Evolutionary conservation across 2,113 vertebrate genomes (phyloP), one percentile per base, ranked within the genome.

Genomic region (Callipepla californica): DNA sequence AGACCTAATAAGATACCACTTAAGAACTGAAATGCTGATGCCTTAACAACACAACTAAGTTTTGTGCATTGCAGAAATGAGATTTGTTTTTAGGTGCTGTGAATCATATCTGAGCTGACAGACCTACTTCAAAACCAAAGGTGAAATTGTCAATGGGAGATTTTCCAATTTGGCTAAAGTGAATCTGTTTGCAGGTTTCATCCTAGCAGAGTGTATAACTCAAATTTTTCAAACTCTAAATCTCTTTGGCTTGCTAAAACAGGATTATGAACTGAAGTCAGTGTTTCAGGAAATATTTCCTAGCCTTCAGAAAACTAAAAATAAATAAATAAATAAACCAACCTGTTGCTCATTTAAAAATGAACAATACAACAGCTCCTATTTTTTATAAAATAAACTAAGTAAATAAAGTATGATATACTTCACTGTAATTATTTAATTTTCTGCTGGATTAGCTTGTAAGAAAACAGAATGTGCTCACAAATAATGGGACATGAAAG

Each of bases 71-170:
- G 61, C 70, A 92, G 93, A 95, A n/a, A 75, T 28, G 62, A 91
- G 65, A 65, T 89, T 97, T 94, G 93, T 93, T 97, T 96, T 97
- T 94, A 96, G 96, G 92, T 94, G 26, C 13, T 88, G 77, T 91
- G 85, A 97, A 92, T 95, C 66, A 96, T 97, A 97, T 79, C 68
- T 79, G 55, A 59, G 51, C 42, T 75, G 75, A 94, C 85, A 96
- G 57, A 84, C 38, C 65, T 95, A 82, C 82, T 96, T 94, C 28
- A 70, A 93, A 96, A 97, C 90, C 89, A 48, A 96, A 96, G 95
- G 44, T 34, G 91, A 95, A 95, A 34, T 58, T 95, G 87, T 70
- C 84, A 96, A 80, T 42, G 77, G 82, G 51, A 83, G 4, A 11
- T 81, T 94, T 96, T 90, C 91, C 82, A 69, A 14, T 92, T 95